Evolutionary conservation across 2,888 invertebrate genomes (phyloP).

Genomic region (Ctena decussata): DNA sequence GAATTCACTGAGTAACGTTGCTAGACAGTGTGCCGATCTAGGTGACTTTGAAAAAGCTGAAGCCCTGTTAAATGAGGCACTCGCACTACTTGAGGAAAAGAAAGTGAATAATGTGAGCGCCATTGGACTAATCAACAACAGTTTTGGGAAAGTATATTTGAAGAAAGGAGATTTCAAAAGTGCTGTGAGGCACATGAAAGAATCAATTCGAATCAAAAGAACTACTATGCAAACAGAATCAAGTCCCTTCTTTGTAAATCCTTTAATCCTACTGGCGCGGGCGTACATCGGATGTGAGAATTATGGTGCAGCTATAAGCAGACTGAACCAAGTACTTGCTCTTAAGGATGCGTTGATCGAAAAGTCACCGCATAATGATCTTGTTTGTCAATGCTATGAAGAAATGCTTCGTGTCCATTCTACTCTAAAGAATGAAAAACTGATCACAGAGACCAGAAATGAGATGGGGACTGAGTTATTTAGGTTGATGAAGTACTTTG

Average conservation of each 20-base stretch:
- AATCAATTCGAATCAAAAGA: not conserved
- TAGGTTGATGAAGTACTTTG: not conserved
- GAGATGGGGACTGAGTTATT: not conserved
- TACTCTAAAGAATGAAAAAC: not conserved
- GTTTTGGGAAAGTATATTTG: not conserved
- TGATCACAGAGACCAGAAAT: not conserved
- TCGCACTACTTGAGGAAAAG: conserved; percentile 27
- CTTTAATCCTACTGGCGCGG: not conserved
- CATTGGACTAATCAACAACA: not conserved
- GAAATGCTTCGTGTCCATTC: not conserved
- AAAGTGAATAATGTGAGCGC: conserved; percentile 3
- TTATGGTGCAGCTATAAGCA: not conserved
- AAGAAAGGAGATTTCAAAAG: not conserved
- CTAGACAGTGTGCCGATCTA: conserved; percentile 28
- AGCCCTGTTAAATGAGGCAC: conserved; percentile 49
- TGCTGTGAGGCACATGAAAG: not conserved
- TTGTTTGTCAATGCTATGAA: not conserved
- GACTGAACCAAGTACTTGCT: not conserved
- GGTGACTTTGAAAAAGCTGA: conserved; percentile 50
- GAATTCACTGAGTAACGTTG: conserved; percentile 69
- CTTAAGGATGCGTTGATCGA: not conserved
- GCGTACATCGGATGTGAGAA: not conserved
- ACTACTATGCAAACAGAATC: not conserved
- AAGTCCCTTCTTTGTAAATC: not conserved
- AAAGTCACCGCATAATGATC: not conserved